Conservation (phyloP, 2,113 vertebrate genomes). For the Amphilophus citrinellus region DNA sequence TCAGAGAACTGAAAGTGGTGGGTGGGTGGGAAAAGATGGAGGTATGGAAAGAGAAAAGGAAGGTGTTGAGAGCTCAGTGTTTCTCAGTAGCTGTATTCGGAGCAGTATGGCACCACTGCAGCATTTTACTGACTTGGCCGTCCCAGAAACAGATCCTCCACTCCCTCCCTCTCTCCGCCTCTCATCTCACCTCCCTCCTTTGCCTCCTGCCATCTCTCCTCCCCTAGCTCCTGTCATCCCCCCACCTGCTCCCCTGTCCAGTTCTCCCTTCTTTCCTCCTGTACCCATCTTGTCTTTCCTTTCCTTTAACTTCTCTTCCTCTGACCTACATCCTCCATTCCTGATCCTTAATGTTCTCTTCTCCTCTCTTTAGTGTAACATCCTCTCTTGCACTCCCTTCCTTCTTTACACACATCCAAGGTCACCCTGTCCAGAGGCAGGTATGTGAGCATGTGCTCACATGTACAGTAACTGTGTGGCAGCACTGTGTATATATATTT, state of each 20-base stretch:
- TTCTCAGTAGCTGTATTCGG: slow-evolving; percentile 29
- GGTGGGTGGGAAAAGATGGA: slow-evolving; percentile 31
- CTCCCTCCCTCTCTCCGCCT: slow-evolving; percentile 48
- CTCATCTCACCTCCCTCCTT: slow-evolving; percentile 38
- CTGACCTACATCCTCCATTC: slow-evolving; percentile 29
- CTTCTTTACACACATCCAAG: slow-evolving; percentile 62
- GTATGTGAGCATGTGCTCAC: slow-evolving; percentile 38
- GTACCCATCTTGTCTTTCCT: slow-evolving; percentile 20
- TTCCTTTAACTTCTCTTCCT: slow-evolving; percentile 37
- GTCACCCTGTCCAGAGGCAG: slow-evolving; percentile 71
- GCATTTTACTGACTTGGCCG: slow-evolving; percentile 63
- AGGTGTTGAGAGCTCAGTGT: slow-evolving; percentile 10
- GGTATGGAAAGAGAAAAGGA: slow-evolving; percentile 21
- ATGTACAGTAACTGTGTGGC: slow-evolving; percentile 7
- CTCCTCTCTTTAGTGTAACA: slow-evolving; percentile 62
- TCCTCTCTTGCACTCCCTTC: slow-evolving; percentile 56
- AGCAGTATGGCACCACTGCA: slow-evolving; percentile 64
- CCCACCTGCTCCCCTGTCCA: slow-evolving; percentile 11
- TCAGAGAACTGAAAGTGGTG: slow-evolving; percentile 37
- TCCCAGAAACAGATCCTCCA: slow-evolving; percentile 72
- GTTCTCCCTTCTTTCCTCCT: not conserved
- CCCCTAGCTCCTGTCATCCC: slow-evolving; percentile 35
- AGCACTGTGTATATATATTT: too few relatives aligned
- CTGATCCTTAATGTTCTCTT: slow-evolving; percentile 33
- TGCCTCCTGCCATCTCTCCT: slow-evolving; percentile 36